Evolutionary conservation across 2,113 vertebrate genomes (phyloP).

Genomic region (Sciurus niger): DNA sequence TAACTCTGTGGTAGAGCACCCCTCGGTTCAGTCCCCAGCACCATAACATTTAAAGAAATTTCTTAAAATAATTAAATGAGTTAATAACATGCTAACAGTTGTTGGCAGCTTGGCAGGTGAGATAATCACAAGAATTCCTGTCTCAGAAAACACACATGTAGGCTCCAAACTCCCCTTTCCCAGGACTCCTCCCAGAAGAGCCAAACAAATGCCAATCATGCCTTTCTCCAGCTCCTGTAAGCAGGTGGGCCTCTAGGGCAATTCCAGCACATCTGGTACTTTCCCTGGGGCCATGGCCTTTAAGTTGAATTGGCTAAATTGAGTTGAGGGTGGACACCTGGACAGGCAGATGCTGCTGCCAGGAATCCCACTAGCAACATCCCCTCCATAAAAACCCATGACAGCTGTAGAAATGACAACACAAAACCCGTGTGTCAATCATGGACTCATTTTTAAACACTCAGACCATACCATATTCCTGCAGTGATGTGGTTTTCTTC

Average conservation of each 20-base stretch:
- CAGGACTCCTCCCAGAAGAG: background rate
- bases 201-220: background rate
- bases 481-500: background rate
- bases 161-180: background rate
- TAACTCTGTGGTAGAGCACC: too few species aligned
- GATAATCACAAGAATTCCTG: background rate
- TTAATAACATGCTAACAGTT: background rate
- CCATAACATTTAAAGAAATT: too few species aligned
- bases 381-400: background rate
- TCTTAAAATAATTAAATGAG: background rate
- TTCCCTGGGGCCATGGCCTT: background rate
- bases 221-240: background rate
- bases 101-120: background rate
- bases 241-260: background rate
- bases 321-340: slow-evolving; percentile 13
- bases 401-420: background rate
- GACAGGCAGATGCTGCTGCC: background rate
- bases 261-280: background rate
- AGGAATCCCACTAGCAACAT: background rate
- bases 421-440: background rate
- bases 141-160: background rate
- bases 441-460: background rate
- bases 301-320: slow-evolving; percentile 1
- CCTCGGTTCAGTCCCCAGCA: too few species aligned
- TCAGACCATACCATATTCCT: background rate